Percentiles rank a stretch among this genome's conserved stretches.
Evolutionary conservation across 2,113 vertebrate genomes (phyloP).

Genomic region (Chascanopsetta lugubris): DNA sequence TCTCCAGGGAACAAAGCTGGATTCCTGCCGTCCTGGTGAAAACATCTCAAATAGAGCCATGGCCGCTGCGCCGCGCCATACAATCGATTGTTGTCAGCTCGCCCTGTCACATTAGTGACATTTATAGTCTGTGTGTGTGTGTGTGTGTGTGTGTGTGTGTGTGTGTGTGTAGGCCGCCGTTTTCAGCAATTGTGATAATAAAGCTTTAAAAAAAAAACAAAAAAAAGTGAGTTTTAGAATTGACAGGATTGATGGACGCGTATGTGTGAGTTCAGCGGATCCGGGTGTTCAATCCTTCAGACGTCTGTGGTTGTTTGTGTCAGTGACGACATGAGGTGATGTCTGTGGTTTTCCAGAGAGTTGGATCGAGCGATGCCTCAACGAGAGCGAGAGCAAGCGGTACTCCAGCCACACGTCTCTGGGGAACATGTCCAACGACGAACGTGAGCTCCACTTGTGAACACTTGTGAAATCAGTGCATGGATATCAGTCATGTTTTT

Average conservation of each 20-base stretch:
- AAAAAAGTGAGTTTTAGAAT: too few species aligned
- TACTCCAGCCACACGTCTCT: slow-evolving; percentile 96
- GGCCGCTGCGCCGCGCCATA: slow-evolving; percentile 65
- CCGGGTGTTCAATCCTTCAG: too few species aligned
- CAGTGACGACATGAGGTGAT: too few species aligned
- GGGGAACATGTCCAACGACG: slow-evolving; percentile 97
- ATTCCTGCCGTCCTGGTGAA: slow-evolving; percentile 81
- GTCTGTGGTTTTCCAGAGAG: slow-evolving; percentile 88
- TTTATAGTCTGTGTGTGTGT: slow-evolving; percentile 56
- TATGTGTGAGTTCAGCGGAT: too few species aligned
- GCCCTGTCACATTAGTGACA: slow-evolving; percentile 62
- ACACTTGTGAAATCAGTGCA: too few species aligned
- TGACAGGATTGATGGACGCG: too few species aligned
- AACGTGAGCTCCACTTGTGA: slow-evolving; percentile 88
- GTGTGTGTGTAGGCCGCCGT: slow-evolving; percentile 37
- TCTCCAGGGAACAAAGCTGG: slow-evolving; percentile 78
- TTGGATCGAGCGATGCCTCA: slow-evolving; percentile 99
- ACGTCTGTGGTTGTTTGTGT: slow-evolving; percentile 21
- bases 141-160: too few species aligned
- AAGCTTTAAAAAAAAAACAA: slow-evolving; percentile 31
- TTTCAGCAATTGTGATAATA: slow-evolving; percentile 59
- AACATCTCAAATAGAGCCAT: slow-evolving; percentile 80
- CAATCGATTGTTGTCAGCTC: slow-evolving; percentile 72
- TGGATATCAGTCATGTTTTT: background rate
- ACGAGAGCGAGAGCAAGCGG: slow-evolving; percentile 96